phyloP scores from a whole-genome alignment of 2,113 vertebrate genomes.

The Ondatra zibethicus region DNA sequence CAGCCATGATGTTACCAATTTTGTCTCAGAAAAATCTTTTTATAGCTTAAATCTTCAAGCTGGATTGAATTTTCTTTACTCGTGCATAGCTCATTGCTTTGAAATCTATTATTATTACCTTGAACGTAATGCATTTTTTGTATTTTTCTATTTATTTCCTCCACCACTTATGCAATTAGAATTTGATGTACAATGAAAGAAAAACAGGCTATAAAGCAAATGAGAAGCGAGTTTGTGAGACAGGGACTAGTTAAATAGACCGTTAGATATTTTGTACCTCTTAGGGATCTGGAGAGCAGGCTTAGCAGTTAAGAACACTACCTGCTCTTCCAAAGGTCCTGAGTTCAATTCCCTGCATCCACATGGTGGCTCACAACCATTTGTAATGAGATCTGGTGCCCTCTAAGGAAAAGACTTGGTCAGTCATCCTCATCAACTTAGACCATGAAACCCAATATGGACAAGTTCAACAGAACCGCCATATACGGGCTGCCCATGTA shows the following conservation, averaged over 20 bases:
- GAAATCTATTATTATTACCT: not conserved
- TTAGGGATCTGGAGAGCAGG: too few relatives aligned
- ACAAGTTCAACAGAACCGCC: too few relatives aligned
- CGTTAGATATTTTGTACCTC: not conserved
- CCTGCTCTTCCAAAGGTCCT: too few relatives aligned
- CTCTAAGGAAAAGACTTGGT: too few relatives aligned
- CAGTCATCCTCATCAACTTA: too few relatives aligned
- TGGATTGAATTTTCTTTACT: not conserved
- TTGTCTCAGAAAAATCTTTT: not conserved
- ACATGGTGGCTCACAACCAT: too few relatives aligned
- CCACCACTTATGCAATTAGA: not conserved
- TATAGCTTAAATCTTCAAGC: not conserved
- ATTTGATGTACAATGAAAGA: not conserved
- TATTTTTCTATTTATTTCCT: not conserved
- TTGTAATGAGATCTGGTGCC: too few relatives aligned
- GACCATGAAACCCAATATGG: too few relatives aligned
- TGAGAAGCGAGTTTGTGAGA: not conserved
- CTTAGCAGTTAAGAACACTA: too few relatives aligned
- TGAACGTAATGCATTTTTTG: not conserved
- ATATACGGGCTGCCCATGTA: too few relatives aligned
- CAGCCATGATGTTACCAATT: not conserved
- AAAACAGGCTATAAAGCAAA: not conserved
- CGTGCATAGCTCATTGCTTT: not conserved
- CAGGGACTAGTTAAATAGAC: not conserved
- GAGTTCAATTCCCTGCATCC: too few relatives aligned